Evolutionary conservation across 2,113 vertebrate genomes (phyloP).

Genomic region (Neopipo cinnamomea): DNA sequence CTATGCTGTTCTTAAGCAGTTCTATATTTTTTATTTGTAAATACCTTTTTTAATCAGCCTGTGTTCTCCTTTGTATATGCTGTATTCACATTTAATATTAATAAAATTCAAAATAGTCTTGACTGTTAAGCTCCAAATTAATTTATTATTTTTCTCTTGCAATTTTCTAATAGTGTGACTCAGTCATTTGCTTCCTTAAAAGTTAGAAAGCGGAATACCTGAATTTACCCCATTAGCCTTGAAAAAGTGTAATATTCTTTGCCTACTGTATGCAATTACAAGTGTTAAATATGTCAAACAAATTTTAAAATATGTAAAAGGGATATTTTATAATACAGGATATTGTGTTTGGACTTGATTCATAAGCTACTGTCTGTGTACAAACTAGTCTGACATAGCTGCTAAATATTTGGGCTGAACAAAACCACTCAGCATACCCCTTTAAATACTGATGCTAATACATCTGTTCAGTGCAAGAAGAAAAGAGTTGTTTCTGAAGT

Average conservation of each 20-base stretch:
- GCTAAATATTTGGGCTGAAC: slow-evolving; percentile 40
- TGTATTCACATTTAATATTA: background rate
- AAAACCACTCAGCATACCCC: slow-evolving; percentile 54
- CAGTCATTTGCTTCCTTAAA: background rate
- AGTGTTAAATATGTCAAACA: slow-evolving; percentile 47
- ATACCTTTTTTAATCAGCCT: background rate
- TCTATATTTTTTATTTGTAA: background rate
- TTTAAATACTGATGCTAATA: slow-evolving; percentile 66
- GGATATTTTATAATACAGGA: background rate
- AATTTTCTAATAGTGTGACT: background rate
- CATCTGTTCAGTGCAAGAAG: slow-evolving; percentile 52
- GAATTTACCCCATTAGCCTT: background rate
- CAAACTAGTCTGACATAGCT: slow-evolving; percentile 37
- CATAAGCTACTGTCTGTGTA: slow-evolving; percentile 45
- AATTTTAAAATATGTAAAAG: slow-evolving; percentile 24
- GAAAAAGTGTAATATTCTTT: slow-evolving; percentile 9
- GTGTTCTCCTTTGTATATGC: background rate
- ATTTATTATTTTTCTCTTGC: background rate
- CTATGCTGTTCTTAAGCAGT: background rate
- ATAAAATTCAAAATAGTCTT: slow-evolving; percentile 19
- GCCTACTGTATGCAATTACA: background rate
- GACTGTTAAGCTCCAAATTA: background rate
- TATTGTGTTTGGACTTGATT: slow-evolving; percentile 34
- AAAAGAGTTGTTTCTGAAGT: slow-evolving; percentile 74
- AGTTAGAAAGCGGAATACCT: background rate